Conservation (phyloP, 1,140 invertebrate species). For the Bombus terrestris region DNA sequence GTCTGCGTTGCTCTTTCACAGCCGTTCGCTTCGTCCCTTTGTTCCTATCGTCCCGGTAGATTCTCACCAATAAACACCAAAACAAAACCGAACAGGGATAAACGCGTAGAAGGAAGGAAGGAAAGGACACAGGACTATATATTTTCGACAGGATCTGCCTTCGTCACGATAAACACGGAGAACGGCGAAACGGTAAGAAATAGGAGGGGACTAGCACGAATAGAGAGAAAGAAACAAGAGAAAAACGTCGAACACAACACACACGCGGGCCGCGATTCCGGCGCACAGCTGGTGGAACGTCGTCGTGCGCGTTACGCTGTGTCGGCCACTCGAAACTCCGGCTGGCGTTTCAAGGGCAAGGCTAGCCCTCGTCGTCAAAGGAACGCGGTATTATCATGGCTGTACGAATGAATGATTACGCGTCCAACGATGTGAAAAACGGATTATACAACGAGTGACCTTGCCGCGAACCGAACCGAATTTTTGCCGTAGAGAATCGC, state of each 20-base stretch:
- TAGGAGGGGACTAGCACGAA: not conserved
- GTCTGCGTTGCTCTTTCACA: constrained; percentile 26
- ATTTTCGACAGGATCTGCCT: not conserved
- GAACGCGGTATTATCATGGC: not conserved
- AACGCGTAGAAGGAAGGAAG: not conserved
- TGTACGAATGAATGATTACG: too few species aligned
- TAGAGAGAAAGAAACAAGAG: not conserved
- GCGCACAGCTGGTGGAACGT: constrained; percentile 35
- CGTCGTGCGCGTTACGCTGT: constrained; percentile 21
- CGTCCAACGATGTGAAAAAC: not conserved
- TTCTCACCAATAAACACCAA: constrained; percentile 45
- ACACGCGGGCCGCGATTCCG: constrained; percentile 32
- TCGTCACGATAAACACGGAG: not conserved
- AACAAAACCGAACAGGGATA: constrained; percentile 23
- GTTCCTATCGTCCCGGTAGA: constrained; percentile 52
- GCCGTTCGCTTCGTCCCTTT: constrained; percentile 54
- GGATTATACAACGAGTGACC: too few species aligned
- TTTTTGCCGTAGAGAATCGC: not conserved
- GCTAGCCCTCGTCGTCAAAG: constrained; percentile 41
- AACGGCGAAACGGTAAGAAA: too few species aligned
- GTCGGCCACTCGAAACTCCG: constrained; percentile 30
- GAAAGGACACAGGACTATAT: not conserved
- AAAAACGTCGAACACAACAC: constrained; percentile 40
- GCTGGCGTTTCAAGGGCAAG: constrained; percentile 44
- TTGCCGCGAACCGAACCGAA: not conserved